Base-by-base conservation (phyloP, 35 echinoderm and acorn worm genomes). In the Ptychodera flava region DNA sequence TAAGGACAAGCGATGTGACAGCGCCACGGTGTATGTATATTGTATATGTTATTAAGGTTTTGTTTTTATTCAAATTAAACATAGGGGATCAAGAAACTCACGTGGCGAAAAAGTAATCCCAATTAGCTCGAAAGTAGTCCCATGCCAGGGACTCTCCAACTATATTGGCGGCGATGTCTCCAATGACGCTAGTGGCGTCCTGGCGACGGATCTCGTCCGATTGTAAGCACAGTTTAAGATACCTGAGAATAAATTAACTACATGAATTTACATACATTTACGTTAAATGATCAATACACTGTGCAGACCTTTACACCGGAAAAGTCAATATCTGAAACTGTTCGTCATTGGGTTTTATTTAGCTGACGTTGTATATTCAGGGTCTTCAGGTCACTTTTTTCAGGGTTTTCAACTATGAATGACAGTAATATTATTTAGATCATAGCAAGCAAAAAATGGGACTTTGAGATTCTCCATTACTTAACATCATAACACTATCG, bases 101-200 rank as follows among this genome's bases (percentile, higher is more conserved):
- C 95, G 75, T 81, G 28, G 79, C 78, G 29, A 79, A 38, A 34
- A 87, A 88, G 53, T 85, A 93, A n/a, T 94, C 95, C 95, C 95
- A 97, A 88, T 97, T 97, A 28, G 90, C 90, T 80, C 88, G 77
- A 80, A 97, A 97, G 90, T 92, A 97, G 38, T 97, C 95, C 95
- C 95, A 97, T 1, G 95, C 95, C 28, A 97, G 38, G 31, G 89
- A 86, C 78, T 86, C 84, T 30, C 95, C 95, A 1, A 94, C 79
- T 27, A 90, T 28, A 35, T 97, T 97, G 28, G 33, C 29, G 31
- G 95, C 92, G 0, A 97, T 92, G 30, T 86, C 86, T 2, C 32
- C 33, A 16, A 92, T 77, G 0, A 90, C 92, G 37, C 38, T 33
- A 6, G 80, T 84, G 2, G 80, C 92, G 83, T 97, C 95, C 77